Conservation (phyloP, 2,113 vertebrate species). For the Pantherophis guttatus region DNA sequence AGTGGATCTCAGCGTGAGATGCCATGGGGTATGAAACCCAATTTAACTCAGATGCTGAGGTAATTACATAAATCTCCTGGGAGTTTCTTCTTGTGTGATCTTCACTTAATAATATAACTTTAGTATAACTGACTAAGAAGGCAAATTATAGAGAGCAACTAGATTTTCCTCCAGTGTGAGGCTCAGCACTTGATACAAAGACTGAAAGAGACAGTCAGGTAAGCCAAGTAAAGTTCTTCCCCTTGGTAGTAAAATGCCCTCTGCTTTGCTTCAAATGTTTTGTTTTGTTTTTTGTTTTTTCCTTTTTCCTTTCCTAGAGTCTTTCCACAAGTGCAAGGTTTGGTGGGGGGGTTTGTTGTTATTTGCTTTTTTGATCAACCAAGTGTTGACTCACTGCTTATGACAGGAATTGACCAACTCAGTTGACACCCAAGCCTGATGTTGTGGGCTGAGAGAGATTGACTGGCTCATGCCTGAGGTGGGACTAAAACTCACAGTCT, state of each 20-base stretch:
- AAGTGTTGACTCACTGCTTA: neutral
- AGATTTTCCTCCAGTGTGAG: neutral
- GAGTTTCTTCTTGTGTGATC: neutral
- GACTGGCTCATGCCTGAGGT: neutral
- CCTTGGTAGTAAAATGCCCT: neutral
- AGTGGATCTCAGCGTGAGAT: neutral
- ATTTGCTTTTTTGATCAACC: neutral
- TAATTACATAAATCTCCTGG: neutral
- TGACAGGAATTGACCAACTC: neutral
- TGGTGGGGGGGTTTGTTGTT: neutral
- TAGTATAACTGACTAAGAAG: neutral
- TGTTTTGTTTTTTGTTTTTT: too few species aligned
- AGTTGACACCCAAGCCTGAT: neutral
- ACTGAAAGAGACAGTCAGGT: neutral
- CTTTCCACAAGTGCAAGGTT: neutral
- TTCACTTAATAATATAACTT: neutral
- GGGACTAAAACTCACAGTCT: neutral
- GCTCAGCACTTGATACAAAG: neutral
- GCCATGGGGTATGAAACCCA: neutral
- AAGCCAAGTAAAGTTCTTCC: neutral
- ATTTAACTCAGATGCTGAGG: neutral
- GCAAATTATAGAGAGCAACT: neutral
- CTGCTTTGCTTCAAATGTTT: neutral
- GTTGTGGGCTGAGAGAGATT: too few species aligned
- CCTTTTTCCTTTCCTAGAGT: neutral